Percentiles rank a stretch among this genome's conserved stretches.
These are phyloP conservation scores for Tachina lurida DNA, from an alignment of 2,888 invertebrate genomes.

Conservation along the genomic window DNA sequence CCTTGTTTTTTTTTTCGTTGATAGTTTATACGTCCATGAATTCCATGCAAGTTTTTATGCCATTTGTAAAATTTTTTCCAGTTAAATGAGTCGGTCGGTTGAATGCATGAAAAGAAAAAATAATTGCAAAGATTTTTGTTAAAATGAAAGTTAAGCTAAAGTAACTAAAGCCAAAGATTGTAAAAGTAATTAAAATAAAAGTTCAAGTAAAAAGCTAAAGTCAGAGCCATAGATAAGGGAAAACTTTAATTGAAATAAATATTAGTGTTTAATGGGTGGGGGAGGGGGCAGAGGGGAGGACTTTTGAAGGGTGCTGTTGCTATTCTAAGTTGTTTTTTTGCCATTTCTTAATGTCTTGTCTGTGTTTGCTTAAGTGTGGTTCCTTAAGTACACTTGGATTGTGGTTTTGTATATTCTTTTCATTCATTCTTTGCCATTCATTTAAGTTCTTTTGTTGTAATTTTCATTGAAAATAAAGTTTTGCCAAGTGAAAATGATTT, in stretches of 20 bases:
- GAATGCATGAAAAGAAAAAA: slow-evolving; percentile 52
- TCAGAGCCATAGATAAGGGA: slow-evolving; percentile 21
- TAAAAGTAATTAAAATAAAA: slow-evolving; percentile 61
- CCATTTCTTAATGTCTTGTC: neutral
- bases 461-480: slow-evolving; percentile 21
- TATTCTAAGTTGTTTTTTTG: neutral
- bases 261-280: slow-evolving; percentile 38
- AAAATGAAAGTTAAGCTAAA: slow-evolving; percentile 5
- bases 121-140: slow-evolving; percentile 39
- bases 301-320: neutral
- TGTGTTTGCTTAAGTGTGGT: neutral
- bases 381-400: neutral
- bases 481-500: neutral
- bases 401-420: slow-evolving; percentile 21
- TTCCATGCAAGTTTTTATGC: neutral
- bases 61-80: slow-evolving; percentile 6
- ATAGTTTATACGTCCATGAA: slow-evolving; percentile 15
- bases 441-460: slow-evolving; percentile 9
- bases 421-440: slow-evolving; percentile 8
- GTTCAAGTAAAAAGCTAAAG: slow-evolving; percentile 46
- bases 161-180: slow-evolving; percentile 40
- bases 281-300: neutral
- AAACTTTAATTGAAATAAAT: slow-evolving; percentile 66
- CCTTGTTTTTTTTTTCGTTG: slow-evolving; percentile 86
- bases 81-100: slow-evolving; percentile 46